Evolutionary conservation across 2,797 vertebrate genomes (phyloP).

Genomic region (Sebastes itinus): DNA sequence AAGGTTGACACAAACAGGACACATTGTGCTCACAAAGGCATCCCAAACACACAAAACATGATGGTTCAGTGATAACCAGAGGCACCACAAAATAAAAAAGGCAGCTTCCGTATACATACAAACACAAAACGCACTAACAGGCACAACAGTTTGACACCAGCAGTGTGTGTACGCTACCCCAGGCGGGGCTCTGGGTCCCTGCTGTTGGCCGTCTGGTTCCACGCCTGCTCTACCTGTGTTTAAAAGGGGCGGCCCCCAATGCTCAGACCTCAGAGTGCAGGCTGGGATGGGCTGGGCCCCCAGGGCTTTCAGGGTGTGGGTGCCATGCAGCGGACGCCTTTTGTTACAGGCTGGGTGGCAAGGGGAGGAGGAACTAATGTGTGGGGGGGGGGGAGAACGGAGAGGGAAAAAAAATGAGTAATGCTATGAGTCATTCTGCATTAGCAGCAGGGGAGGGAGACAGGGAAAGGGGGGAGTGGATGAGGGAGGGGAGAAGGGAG

Average conservation of each 20-base stretch:
- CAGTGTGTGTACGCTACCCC: slow-evolving; percentile 56
- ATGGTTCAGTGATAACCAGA: slow-evolving; percentile 16
- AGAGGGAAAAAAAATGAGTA: slow-evolving; percentile 84
- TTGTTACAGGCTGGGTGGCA: slow-evolving; percentile 86
- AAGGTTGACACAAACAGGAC: background rate
- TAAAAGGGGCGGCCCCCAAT: slow-evolving; percentile 70
- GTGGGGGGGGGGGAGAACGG: slow-evolving; percentile 27
- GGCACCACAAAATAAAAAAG: slow-evolving; percentile 11
- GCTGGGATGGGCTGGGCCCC: slow-evolving; percentile 75
- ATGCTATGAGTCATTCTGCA: slow-evolving; percentile 99
- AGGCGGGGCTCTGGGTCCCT: slow-evolving; percentile 72
- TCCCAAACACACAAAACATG: background rate
- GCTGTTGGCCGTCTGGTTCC: slow-evolving; percentile 81
- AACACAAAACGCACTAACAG: slow-evolving; percentile 49
- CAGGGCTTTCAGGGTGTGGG: slow-evolving; percentile 78
- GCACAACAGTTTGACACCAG: slow-evolving; percentile 71
- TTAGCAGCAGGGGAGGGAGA: slow-evolving; percentile 84
- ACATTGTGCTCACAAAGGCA: background rate
- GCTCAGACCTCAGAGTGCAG: slow-evolving; percentile 62
- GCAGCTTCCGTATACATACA: slow-evolving; percentile 1
- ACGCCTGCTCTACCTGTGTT: slow-evolving; percentile 82
- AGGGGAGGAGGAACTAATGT: slow-evolving; percentile 72
- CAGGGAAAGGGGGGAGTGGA: slow-evolving; percentile 45
- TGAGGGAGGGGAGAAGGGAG: slow-evolving; percentile 41
- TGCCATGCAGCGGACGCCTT: slow-evolving; percentile 88